Evolutionary conservation across 2,888 invertebrate species (phyloP), one percentile per base, ranked within the genome.

Genomic region (Pasiphila rectangulata): DNA sequence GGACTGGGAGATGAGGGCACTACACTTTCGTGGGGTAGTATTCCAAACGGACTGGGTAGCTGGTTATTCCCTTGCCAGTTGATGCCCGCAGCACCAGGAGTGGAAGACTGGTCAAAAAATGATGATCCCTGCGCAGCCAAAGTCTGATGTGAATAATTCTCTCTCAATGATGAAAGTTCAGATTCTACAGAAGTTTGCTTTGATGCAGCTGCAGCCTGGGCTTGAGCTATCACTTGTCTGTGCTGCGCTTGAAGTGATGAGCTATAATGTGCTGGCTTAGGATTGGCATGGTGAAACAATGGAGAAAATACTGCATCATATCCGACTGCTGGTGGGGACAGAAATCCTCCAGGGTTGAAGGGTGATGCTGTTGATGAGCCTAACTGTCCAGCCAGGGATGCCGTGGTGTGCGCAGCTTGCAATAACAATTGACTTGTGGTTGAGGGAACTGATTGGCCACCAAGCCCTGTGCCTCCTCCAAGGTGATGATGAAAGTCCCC

Each of bases 221-320:
- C 86, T 77, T 85, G 90, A 54, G 90, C 91, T 72, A 92, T 85
- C 52, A 91, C 91, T 84, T 94, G 94, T 51, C 93, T 88, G 72
- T 94, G 94, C 71, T 94, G 93, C 30, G 90, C 90, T 68, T 86
- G 91, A 77, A 90, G 89, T 67, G 91, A 86, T 69, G 91, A 88
- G 78, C 93, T 92, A 73, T 93, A 94, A 72, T 93, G 93, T 55
- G 93, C 92, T 63, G 93, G 93, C 77, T 94, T 94, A 6, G 93
- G 91, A 59, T 92, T 93, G 41, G 93, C 92, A 87, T 94, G 94
- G 77, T 95, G 95, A 81, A 95, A 95, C 54, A 95, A 82, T 53
- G 95, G 95, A 59, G 94, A 93, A 74, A 96, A 95, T 46, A 95
- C 94, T 61, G 93, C 91, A 76, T 95, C 95, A 79, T 95, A 96